Conservation (phyloP, 2,797 vertebrate genomes). For the Amphiprion clarkii region DNA sequence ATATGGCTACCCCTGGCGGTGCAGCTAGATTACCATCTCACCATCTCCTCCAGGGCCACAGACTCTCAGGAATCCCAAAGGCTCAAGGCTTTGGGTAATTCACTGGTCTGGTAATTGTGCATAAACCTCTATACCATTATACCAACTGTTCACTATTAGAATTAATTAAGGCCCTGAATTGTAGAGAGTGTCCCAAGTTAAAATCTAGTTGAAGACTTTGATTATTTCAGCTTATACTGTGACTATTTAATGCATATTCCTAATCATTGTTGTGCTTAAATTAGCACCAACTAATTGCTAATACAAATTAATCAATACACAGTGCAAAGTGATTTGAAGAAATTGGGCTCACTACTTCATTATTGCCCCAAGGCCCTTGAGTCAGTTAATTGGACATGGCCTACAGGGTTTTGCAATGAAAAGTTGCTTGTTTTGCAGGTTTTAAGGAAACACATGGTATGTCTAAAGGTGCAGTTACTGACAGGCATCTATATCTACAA, state of each 20-base stretch:
- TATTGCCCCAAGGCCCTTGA: neutral
- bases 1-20: neutral
- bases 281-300: neutral
- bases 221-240: neutral
- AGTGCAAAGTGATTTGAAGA: neutral
- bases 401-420: neutral
- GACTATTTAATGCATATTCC: neutral
- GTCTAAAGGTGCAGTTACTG: constrained; percentile 3
- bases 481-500: neutral
- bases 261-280: neutral
- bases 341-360: neutral
- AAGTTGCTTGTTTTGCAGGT: neutral
- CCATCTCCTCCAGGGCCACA: neutral
- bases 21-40: neutral
- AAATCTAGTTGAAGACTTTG: neutral
- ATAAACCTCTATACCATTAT: neutral
- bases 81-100: neutral
- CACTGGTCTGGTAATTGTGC: neutral
- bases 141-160: too few species aligned
- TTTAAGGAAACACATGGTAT: neutral
- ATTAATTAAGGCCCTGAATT: neutral
- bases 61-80: neutral
- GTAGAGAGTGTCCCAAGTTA: neutral
- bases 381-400: neutral
- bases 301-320: neutral